Evolutionary conservation across 2,113 vertebrate species (phyloP).

Genomic region (Dromas ardeola): DNA sequence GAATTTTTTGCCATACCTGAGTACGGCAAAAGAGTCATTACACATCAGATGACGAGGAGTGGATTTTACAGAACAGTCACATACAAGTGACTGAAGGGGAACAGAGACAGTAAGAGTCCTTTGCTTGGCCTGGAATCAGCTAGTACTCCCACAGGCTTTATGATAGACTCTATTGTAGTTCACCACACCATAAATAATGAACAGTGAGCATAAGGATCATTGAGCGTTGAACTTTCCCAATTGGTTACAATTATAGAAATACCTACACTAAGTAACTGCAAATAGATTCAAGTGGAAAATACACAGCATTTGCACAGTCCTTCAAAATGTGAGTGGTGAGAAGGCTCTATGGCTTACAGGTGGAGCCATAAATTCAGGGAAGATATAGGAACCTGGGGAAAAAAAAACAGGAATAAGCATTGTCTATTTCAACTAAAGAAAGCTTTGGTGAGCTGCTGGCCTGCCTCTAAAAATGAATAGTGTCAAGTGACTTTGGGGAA

Average conservation of each 20-base stretch:
- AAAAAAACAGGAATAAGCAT: not conserved
- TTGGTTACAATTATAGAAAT: not conserved
- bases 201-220: not conserved
- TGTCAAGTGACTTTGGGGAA: not conserved
- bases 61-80: not conserved
- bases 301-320: not conserved
- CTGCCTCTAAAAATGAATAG: not conserved
- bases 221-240: not conserved
- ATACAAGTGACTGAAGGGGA: not conserved
- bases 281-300: not conserved
- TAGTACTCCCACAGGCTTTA: not conserved
- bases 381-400: not conserved
- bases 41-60: not conserved
- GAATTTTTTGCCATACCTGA: not conserved
- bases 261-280: not conserved
- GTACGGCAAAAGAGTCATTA: not conserved
- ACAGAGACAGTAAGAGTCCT: not conserved
- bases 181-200: not conserved
- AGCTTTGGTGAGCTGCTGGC: not conserved
- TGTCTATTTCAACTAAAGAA: not conserved
- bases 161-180: not conserved
- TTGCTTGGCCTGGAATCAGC: not conserved
- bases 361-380: not conserved
- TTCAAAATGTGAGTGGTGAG: not conserved
- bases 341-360: not conserved